Evolutionary conservation across 2,888 invertebrate species (phyloP), one percentile per base, ranked within the genome.

Genomic region (Tiliacea citrago): DNA sequence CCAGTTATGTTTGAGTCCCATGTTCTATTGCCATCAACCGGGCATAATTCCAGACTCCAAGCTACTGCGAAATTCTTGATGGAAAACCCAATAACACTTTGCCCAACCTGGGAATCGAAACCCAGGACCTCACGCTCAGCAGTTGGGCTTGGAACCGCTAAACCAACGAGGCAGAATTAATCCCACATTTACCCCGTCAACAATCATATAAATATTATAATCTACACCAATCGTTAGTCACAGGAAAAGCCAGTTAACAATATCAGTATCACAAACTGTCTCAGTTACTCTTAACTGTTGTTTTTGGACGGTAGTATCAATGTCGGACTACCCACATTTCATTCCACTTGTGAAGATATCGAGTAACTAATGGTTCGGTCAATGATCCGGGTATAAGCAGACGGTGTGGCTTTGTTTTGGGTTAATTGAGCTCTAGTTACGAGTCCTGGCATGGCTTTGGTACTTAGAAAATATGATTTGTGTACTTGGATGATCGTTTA

Each of bases 241-340:
- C 86, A 86, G 86, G 86, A 86, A 79, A 78, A 75, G 69, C 69
- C 65, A 75, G 77, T 86, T 86, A 86, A 73, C 78, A 86, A 79
- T 82, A 83, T 79, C 62, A 75, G 66, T 57, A 83, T 63, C 60
- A 78, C 66, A 75, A 77, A 86, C 79, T 77, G 70, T 75, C 79
- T 77, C 75, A 67, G 65, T 79, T 69, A 67, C 51, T 72, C 67
- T 65, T 73, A 61, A 72, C 83, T 49, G 82, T 86, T 86, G 86
- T 84, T 83, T 83, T 84, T 84, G 65, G 65, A 75, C 63, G 69
- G 57, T 73, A 66, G 68, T 82, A 82, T 82, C 79, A 82, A 82
- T 83, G 75, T 68, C 61, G 21, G 57, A 42, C 82, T 80, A 76
- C 82, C 83, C 76, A 80, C 83, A 75, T 81, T 73, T 29, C 39